A percentile compares a stretch with the other conserved stretches of the same genome.
Conservation (phyloP, 2,797 vertebrate species). For the Novumbra hubbsi region DNA sequence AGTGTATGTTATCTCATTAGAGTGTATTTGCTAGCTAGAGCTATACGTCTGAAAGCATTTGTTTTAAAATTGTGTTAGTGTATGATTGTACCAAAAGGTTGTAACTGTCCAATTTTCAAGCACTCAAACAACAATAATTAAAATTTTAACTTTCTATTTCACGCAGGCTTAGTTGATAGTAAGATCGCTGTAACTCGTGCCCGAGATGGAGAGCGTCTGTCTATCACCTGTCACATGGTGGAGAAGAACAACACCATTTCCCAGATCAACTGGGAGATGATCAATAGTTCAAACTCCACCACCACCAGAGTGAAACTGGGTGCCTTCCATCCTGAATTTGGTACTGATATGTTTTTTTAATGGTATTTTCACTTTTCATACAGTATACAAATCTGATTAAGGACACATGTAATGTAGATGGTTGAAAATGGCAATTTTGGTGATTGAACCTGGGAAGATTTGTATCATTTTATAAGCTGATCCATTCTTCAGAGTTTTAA, state of each 20-base stretch:
- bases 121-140: neutral
- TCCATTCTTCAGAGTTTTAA: no score
- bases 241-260: constrained; percentile 32
- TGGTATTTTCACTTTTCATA: no score
- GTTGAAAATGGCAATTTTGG: no score
- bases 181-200: constrained; percentile 32
- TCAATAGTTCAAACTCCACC: constrained; percentile 28
- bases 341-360: neutral
- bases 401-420: no score
- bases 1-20: no score
- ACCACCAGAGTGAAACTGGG: constrained; percentile 31
- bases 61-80: neutral
- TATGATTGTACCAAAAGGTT: neutral
- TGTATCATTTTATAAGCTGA: no score
- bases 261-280: constrained; percentile 54
- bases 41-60: neutral
- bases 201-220: constrained; percentile 6
- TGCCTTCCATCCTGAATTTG: constrained; percentile 28
- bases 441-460: no score
- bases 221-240: constrained; percentile 40
- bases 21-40: no score
- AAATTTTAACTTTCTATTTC: neutral
- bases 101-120: neutral
- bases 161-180: constrained; percentile 43
- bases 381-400: no score